Evolutionary conservation across 1,140 invertebrate species (phyloP).

Genomic region (Drosophila triauraria): DNA sequence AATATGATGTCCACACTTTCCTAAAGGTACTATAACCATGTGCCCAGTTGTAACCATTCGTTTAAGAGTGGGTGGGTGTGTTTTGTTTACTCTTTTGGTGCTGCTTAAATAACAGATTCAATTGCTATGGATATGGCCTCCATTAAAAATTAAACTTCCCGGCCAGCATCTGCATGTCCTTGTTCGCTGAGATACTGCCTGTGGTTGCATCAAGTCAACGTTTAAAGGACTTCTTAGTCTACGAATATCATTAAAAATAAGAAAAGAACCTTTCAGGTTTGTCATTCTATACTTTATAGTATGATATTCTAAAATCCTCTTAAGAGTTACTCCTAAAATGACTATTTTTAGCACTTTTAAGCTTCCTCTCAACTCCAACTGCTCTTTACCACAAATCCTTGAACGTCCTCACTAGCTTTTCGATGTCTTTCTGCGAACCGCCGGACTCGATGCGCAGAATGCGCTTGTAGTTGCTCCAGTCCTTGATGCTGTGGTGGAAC

Average conservation of each 20-base stretch:
- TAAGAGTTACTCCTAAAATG: no score
- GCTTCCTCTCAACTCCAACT: neutral
- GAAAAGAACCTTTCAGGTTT: neutral
- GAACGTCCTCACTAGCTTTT: slow-evolving; percentile 45
- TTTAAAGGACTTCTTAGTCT: no score
- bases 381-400: slow-evolving; percentile 31
- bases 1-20: no score
- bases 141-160: neutral
- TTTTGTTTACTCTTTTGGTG: slow-evolving; percentile 7
- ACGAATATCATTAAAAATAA: neutral
- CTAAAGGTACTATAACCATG: neutral
- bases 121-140: neutral
- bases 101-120: slow-evolving; percentile 14
- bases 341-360: no score
- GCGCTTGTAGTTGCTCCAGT: slow-evolving; percentile 51
- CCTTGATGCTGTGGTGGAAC: slow-evolving; percentile 69
- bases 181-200: neutral
- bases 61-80: slow-evolving; percentile 9
- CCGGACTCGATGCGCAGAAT: slow-evolving; percentile 55
- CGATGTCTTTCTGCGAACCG: slow-evolving; percentile 60
- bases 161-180: neutral
- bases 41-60: neutral
- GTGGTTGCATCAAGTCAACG: no score
- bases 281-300: neutral
- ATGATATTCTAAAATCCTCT: no score